Conservation (phyloP, 1,140 invertebrate genomes). For the Drosophila cardini region DNA sequence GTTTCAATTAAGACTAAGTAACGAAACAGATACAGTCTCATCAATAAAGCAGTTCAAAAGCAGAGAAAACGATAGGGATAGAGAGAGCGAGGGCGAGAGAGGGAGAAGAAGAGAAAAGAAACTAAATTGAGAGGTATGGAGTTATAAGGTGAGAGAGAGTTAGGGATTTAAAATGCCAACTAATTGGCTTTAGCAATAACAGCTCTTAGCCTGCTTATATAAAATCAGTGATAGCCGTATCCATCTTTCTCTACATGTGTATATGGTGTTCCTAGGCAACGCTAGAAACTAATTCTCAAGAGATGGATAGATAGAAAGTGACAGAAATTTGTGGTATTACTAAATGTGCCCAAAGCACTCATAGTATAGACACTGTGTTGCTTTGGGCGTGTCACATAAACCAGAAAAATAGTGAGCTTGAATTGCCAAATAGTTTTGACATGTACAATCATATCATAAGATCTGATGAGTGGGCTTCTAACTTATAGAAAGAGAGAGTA, state of each 20-base stretch:
- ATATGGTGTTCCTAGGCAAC: not conserved
- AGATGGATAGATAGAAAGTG: no score
- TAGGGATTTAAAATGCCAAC: not conserved
- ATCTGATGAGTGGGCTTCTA: constrained; percentile 46
- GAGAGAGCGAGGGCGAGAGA: not conserved
- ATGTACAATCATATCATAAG: constrained; percentile 36
- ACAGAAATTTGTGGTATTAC: no score
- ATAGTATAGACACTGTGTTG: not conserved
- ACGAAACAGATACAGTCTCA: not conserved
- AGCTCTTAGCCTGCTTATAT: constrained; percentile 5
- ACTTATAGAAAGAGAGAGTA: constrained; percentile 24
- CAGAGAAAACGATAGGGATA: not conserved
- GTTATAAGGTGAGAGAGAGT: not conserved
- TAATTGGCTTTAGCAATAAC: constrained; percentile 26
- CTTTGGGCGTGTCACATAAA: not conserved
- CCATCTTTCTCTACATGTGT: not conserved
- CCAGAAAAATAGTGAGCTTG: not conserved
- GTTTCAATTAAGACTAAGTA: constrained; percentile 59
- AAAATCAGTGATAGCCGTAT: no score
- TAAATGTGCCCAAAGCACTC: not conserved
- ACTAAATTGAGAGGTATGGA: not conserved
- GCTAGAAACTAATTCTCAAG: no score
- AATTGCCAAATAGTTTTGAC: constrained; percentile 33
- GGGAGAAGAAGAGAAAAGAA: not conserved
- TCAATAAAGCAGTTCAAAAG: not conserved